A percentile compares a stretch with the other conserved stretches of the same genome.
Conservation (phyloP, 2,888 invertebrate species). For the Noctua pronuba region DNA sequence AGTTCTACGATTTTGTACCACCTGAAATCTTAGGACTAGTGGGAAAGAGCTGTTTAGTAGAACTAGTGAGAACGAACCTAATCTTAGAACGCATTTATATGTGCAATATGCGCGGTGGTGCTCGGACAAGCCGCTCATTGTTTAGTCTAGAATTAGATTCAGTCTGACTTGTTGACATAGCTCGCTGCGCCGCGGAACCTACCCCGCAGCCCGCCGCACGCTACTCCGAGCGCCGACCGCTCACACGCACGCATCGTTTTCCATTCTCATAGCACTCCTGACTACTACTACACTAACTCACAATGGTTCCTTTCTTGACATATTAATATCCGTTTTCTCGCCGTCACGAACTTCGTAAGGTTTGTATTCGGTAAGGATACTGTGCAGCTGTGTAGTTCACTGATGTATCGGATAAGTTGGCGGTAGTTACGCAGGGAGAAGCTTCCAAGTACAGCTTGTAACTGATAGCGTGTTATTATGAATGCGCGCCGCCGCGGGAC, state of each 20-base stretch:
- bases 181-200: neutral
- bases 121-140: conserved; percentile 11
- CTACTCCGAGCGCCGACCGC: neutral
- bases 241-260: conserved; percentile 4
- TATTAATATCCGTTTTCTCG: conserved; percentile 41
- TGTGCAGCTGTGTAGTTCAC: conserved; percentile 1
- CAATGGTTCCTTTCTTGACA: conserved; percentile 21
- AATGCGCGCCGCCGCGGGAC: conserved; percentile 33
- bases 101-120: neutral
- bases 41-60: too few relatives aligned
- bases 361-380: conserved; percentile 3
- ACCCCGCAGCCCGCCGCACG: neutral
- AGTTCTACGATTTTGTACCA: too few relatives aligned
- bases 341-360: conserved; percentile 2
- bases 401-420: conserved; percentile 7
- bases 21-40: too few relatives aligned
- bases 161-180: conserved; percentile 16
- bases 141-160: conserved; percentile 29
- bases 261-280: neutral
- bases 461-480: conserved; percentile 45
- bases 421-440: neutral
- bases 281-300: conserved; percentile 13
- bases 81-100: too few relatives aligned
- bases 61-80: too few relatives aligned
- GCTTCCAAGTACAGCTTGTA: conserved; percentile 23